Percentiles rank a stretch among this genome's conserved stretches.
phyloP scores from a whole-genome alignment of 2,888 invertebrate genomes.

The Dryadula phaetusa region DNA sequence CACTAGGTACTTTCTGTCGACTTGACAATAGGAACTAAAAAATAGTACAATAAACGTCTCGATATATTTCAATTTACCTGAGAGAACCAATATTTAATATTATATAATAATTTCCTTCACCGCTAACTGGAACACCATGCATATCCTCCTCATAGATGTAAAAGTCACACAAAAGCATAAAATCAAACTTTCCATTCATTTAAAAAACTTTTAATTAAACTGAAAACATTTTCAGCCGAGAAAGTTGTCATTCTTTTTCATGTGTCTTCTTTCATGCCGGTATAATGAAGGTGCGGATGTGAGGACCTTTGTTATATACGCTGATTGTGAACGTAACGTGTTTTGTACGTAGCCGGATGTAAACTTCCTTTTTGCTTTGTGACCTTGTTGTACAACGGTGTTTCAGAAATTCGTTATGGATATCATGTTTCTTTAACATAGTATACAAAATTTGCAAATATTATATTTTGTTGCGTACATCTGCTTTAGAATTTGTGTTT shows the following conservation, averaged over 20 bases:
- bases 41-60: too few species aligned
- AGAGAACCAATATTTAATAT: too few species aligned
- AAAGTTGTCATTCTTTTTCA: conserved; percentile 30
- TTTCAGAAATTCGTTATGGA: conserved; percentile 26
- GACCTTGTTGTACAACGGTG: conserved; percentile 26
- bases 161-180: background rate
- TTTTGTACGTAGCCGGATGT: conserved; percentile 36
- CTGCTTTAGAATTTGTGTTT: too few species aligned
- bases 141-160: background rate
- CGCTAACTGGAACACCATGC: too few species aligned
- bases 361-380: conserved; percentile 31
- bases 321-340: conserved; percentile 34
- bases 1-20: too few species aligned
- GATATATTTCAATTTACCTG: too few species aligned
- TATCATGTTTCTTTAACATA: background rate
- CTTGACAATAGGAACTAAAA: too few species aligned
- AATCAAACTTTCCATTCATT: background rate
- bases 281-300: conserved; percentile 37
- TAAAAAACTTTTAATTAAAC: conserved; percentile 33
- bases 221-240: conserved; percentile 22
- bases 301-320: conserved; percentile 33
- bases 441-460: background rate
- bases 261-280: conserved; percentile 24
- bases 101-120: too few species aligned
- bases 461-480: conserved; percentile 8